Evolutionary conservation across 2,113 vertebrate genomes (phyloP), one percentile per base, ranked within the genome.

Genomic region (Clinocottus analis): DNA sequence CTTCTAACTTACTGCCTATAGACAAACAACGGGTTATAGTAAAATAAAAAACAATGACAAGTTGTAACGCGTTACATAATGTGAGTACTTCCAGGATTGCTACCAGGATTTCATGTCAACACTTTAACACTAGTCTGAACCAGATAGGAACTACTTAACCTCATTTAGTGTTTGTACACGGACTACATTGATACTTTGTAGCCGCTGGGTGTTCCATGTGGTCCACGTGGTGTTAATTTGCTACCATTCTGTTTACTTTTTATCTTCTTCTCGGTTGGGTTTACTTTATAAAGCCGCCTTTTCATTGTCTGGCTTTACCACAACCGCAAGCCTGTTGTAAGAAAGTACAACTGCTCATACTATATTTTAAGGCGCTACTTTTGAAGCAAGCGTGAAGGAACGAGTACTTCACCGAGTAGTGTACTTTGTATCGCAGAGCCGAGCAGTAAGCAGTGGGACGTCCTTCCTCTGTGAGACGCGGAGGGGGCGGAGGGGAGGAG

Each of bases 401-500:
- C 17, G 49, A 23, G 41, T 58, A 33, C 55, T 58, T 27, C 6
- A 33, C n/a, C 33, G 7, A 27, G 53, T 27, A 56, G 53, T 27
- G 11, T 25, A 68, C 23, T 3, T 68, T 43, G 27, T 23, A 11
- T 61, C 10, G 11, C 29, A 37, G 67, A 43, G 58, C 9, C 9
- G 29, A 13, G 68, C 63, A 2, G 47, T 16, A 59, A 21, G 45
- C 43, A 51, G 82, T 77, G 87, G 83, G 87, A 71, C 65, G 83
- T 86, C 85, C 83, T 78, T 82, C 68, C 4, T 31, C 29, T 33
- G 29, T 51, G 66, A 43, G 72, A 63, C 21, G 79, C 71, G 68
- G 66, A 63, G 84, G 75, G 79, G 0, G 79, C 71, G 68, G 66
- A 63, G 84, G 75, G 79, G 0, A n/a, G n/a, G n/a, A n/a, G n/a